Evolutionary conservation across 2,888 invertebrate genomes (phyloP), one percentile per base, ranked within the genome.

Genomic region (Drosophila paracracens): DNA sequence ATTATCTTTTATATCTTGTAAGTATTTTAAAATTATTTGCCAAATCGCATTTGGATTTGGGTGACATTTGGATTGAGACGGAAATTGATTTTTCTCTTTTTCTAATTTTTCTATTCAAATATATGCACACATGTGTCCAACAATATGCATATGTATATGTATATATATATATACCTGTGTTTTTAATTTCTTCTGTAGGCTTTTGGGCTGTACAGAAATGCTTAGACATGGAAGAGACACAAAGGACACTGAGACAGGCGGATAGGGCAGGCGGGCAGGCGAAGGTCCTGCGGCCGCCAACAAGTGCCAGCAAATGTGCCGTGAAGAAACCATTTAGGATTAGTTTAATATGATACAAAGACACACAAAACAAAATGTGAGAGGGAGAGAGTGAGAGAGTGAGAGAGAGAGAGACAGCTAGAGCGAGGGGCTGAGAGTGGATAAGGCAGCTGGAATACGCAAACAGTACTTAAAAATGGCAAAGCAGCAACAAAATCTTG

Each of bases 301-400:
- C 77, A 78, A 78, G 73, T 76, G 78, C 78, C 50, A 70, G 88
- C 90, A 91, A 91, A 92, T 91, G 91, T 91, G 85, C 91, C 91
- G 91, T 90, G 82, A 92, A 90, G 90, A 89, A 92, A 88, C 91
- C 92, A 91, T 91, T 91, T 92, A 90, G 92, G 92, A 92, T 91
- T 92, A 92, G 91, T 91, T 91, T 91, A 91, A 91, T 91, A 91
- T 91, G 89, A 91, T 90, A 89, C 88, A 85, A 70, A 78, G 58
- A 60, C 52, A 68, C 33, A 53, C 48, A 51, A 27, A 16, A 29
- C 46, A 21, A 29, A 35, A 35, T 27, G 36, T 29, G 36, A 33
- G 50, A 36, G 59, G 31, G 21, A 52, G 21, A 3, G 21, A 4
- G 7, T 33, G 33, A 21, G 10, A 6, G 53, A 52, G n/a, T 0